A percentile compares a stretch with the other conserved stretches of the same genome.
phyloP scores from a whole-genome alignment of 2,113 vertebrate species.

The Struthidea cinerea region DNA sequence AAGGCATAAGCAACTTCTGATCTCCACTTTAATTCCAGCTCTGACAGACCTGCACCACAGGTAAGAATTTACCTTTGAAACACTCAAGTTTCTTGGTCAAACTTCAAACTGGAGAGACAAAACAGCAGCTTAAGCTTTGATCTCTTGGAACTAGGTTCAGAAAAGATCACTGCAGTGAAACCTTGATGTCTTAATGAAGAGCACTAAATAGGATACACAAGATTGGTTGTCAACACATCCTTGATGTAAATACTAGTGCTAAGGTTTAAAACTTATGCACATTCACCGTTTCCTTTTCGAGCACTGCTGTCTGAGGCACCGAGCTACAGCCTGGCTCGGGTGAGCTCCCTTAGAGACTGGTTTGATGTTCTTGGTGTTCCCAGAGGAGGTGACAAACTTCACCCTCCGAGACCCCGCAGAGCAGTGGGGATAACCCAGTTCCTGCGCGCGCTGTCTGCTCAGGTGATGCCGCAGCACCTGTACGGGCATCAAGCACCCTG shows the following conservation, averaged over 20 bases:
- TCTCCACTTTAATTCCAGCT: conserved; percentile 3
- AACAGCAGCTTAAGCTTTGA: conserved; percentile 27
- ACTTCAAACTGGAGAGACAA: conserved; percentile 2
- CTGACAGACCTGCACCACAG: not conserved
- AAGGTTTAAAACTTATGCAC: not conserved
- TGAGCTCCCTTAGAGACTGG: not conserved
- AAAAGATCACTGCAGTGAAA: not conserved
- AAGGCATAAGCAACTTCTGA: not conserved
- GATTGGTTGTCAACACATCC: not conserved
- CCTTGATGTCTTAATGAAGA: not conserved
- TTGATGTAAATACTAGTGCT: not conserved
- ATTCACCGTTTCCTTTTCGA: not conserved
- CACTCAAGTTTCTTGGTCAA: not conserved
- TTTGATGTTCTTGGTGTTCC: not conserved
- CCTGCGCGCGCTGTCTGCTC: accelerated
- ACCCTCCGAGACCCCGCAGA: accelerated
- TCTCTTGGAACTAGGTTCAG: not conserved
- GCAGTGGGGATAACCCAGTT: not conserved
- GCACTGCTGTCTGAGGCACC: not conserved
- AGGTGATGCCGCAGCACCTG: not conserved
- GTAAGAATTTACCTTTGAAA: conserved; percentile 23
- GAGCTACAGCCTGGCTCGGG: not conserved
- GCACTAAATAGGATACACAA: not conserved
- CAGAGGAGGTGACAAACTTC: not conserved
- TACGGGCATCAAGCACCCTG: accelerated